phyloP scores from a whole-genome alignment of 2,888 invertebrate genomes.

The Muschampia plurimacula region DNA sequence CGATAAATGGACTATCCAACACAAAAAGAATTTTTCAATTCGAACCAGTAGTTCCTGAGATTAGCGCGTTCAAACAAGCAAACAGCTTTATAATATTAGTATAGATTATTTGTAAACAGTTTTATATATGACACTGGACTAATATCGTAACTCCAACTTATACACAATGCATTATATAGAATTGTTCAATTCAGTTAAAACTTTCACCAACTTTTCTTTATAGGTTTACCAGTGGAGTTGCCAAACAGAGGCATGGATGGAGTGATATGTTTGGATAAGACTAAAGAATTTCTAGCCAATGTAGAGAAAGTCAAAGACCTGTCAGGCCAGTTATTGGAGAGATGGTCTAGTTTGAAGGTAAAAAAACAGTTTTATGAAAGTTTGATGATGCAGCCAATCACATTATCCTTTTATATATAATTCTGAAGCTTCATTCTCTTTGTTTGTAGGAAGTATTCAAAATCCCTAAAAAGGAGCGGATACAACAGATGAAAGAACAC shows the following conservation, averaged over 20 bases:
- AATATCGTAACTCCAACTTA: too few relatives aligned
- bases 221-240: slow-evolving; percentile 74
- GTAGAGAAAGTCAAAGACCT: slow-evolving; percentile 85
- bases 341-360: slow-evolving; percentile 90
- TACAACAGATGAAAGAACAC: slow-evolving; percentile 98
- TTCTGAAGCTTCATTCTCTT: neutral
- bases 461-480: slow-evolving; percentile 97
- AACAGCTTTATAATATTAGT: too few relatives aligned
- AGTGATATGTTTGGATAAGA: slow-evolving; percentile 59
- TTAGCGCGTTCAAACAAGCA: too few relatives aligned
- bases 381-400: neutral
- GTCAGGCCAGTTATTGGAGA: slow-evolving; percentile 87
- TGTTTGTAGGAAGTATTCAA: slow-evolving; percentile 88
- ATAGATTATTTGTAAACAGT: too few relatives aligned
- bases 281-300: slow-evolving; percentile 64
- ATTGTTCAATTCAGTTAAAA: neutral
- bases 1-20: too few relatives aligned
- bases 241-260: slow-evolving; percentile 58
- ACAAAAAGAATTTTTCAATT: too few relatives aligned
- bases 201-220: slow-evolving; percentile 9
- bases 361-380: neutral
- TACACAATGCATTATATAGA: neutral
- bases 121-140: too few relatives aligned
- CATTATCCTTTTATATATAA: neutral
- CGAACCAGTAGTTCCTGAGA: too few relatives aligned